Conservation (phyloP, 1,140 invertebrate species). For the Ladona fulva region DNA sequence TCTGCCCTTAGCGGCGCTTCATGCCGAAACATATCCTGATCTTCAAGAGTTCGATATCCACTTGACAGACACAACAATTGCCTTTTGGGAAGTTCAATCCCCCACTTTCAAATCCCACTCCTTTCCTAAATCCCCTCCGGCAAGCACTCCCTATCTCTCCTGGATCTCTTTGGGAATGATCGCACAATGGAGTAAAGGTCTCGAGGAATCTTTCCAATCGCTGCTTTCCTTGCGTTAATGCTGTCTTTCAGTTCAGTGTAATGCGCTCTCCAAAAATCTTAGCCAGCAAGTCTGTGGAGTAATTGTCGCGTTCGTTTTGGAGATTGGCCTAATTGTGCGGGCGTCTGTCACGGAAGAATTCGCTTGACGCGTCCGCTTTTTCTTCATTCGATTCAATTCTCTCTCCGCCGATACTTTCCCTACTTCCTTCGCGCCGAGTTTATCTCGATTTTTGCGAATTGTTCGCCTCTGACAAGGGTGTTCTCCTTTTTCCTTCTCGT, state of each 20-base stretch:
- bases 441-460: constrained; percentile 2
- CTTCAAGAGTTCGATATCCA: neutral
- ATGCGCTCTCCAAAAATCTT: constrained; percentile 16
- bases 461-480: neutral
- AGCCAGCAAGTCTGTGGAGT: constrained; percentile 14
- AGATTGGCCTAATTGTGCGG: constrained; percentile 22
- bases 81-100: constrained; percentile 1
- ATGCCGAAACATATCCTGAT: no score
- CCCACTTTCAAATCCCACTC: neutral
- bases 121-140: no score
- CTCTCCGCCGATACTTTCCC: neutral
- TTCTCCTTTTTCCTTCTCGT: neutral
- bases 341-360: constrained; percentile 11
- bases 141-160: no score
- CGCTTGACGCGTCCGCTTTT: neutral
- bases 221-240: no score
- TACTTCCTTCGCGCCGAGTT: neutral
- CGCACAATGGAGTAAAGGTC: no score
- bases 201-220: no score
- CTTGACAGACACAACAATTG: constrained; percentile 9
- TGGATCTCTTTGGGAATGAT: no score
- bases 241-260: neutral
- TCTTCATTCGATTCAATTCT: neutral
- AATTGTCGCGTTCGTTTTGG: neutral
- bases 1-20: no score